A percentile compares a stretch with the other conserved stretches of the same genome.
These are phyloP conservation scores for Aspidoscelis tigris DNA, from an alignment of 2,113 vertebrate genomes.

Conservation along the genomic window DNA sequence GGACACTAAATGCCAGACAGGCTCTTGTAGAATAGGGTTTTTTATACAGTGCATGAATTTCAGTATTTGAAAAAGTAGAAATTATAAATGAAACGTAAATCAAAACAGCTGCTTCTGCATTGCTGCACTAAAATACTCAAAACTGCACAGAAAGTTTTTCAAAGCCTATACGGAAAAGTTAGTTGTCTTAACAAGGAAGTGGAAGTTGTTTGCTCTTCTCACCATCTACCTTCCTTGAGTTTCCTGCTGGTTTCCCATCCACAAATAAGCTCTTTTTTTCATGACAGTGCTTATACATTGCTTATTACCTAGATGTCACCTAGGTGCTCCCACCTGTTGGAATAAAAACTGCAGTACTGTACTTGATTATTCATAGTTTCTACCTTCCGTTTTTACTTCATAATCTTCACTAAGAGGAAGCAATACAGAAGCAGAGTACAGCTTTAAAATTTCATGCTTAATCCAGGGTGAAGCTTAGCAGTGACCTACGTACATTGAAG, in stretches of 20 bases:
- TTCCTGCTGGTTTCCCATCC: too few species aligned
- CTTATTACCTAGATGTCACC: too few species aligned
- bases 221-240: too few species aligned
- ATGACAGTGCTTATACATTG: too few species aligned
- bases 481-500: background rate
- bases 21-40: slow-evolving; percentile 43
- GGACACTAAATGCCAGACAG: slow-evolving; percentile 57
- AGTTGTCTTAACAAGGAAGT: too few species aligned
- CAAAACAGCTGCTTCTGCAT: background rate
- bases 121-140: background rate
- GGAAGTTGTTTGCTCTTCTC: too few species aligned
- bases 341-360: too few species aligned
- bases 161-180: background rate
- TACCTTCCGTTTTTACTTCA: background rate
- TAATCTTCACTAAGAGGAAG: background rate
- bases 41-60: background rate
- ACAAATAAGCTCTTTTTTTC: too few species aligned
- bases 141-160: background rate
- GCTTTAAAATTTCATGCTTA: background rate
- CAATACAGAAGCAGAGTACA: background rate
- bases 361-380: background rate
- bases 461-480: background rate
- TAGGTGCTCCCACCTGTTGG: too few species aligned
- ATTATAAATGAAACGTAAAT: background rate
- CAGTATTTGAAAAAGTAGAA: background rate